Conservation (phyloP, 2,888 invertebrate genomes). For the Hydrotaea diabolus region DNA sequence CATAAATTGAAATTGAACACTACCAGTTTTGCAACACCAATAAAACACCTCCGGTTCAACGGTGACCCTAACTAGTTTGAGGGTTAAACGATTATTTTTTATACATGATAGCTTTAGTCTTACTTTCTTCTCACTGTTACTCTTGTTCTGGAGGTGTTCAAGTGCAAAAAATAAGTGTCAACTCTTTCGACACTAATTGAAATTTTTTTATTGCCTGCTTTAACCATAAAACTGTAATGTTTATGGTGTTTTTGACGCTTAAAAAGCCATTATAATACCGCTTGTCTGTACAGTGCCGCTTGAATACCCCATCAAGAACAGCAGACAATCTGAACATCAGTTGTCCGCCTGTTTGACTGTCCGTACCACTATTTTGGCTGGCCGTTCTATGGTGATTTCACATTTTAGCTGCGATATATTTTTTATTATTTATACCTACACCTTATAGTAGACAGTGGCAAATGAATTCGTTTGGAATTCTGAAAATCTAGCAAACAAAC, state of each 20-base stretch:
- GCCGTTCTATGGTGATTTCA: neutral
- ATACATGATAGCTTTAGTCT: slow-evolving; percentile 21
- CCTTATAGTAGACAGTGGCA: neutral
- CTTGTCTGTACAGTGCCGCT: slow-evolving; percentile 15
- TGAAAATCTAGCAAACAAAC: slow-evolving; percentile 24
- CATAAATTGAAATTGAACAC: no score
- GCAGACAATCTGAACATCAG: neutral
- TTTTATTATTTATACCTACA: neutral
- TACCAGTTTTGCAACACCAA: no score
- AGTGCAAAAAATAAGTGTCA: slow-evolving; percentile 61
- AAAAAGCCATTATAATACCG: slow-evolving; percentile 64
- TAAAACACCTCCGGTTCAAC: no score
- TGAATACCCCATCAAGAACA: neutral
- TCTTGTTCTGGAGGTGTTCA: slow-evolving; percentile 39
- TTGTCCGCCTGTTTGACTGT: neutral
- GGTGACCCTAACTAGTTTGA: slow-evolving; percentile 9
- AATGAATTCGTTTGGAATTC: slow-evolving; percentile 25
- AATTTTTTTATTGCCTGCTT: slow-evolving; percentile 75
- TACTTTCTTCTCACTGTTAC: slow-evolving; percentile 45
- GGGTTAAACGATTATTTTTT: neutral
- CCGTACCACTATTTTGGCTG: neutral
- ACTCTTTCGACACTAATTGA: slow-evolving; percentile 76
- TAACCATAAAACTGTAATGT: slow-evolving; percentile 76
- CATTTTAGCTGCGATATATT: no score
- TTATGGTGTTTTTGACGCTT: slow-evolving; percentile 70